Evolutionary conservation across 2,113 vertebrate species (phyloP).

Genomic region (Bucco capensis): DNA sequence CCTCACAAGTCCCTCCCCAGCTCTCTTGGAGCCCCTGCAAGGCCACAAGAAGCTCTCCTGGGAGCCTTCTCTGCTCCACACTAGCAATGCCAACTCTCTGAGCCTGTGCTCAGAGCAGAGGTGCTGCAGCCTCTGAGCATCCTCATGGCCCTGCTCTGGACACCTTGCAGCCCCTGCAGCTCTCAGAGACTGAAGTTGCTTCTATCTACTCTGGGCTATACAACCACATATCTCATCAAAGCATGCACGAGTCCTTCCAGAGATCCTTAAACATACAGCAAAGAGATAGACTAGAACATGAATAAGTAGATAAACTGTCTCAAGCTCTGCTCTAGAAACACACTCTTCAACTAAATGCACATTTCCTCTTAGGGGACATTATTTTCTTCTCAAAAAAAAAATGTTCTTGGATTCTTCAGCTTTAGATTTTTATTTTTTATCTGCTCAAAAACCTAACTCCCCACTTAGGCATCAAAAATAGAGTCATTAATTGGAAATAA

Average conservation of each 20-base stretch:
- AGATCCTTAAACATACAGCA: neutral
- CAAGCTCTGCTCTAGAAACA: neutral
- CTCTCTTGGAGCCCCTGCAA: no score
- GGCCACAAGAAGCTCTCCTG: no score
- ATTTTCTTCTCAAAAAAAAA: neutral
- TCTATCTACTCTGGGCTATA: neutral
- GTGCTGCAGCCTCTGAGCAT: no score
- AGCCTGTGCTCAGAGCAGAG: no score
- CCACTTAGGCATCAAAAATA: neutral
- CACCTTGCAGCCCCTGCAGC: no score
- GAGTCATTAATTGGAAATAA: neutral
- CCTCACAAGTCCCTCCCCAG: no score
- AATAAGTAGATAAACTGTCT: neutral
- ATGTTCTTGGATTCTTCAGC: neutral
- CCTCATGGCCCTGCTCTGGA: no score
- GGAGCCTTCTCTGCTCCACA: no score
- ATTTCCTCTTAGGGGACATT: neutral
- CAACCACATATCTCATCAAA: fast-evolving
- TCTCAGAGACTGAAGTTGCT: neutral
- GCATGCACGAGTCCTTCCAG: fast-evolving
- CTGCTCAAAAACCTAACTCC: neutral
- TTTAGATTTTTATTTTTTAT: neutral
- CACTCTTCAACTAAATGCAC: neutral
- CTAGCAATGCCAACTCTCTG: no score
- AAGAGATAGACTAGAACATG: neutral